Evolutionary conservation across 2,888 invertebrate genomes (phyloP).

Genomic region (Amiota mariae): DNA sequence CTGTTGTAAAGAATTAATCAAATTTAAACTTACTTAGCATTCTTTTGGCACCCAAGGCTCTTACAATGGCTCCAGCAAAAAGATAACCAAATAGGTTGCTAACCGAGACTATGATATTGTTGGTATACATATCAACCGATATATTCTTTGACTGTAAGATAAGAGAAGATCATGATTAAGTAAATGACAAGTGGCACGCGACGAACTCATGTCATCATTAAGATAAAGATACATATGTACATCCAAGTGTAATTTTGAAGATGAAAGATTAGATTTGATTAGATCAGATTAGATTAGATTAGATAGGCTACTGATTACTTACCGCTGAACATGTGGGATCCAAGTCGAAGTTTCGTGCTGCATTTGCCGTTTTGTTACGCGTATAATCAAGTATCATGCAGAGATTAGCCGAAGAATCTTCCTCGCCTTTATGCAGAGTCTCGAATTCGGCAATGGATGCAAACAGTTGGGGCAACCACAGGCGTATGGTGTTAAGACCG

Average conservation of each 20-base stretch:
- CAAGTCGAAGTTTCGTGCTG: conserved; percentile 47
- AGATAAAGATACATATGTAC: neutral
- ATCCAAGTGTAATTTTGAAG: neutral
- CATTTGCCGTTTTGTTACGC: conserved; percentile 65
- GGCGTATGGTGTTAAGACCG: conserved; percentile 84
- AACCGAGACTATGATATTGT: conserved; percentile 80
- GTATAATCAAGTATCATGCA: conserved; percentile 70
- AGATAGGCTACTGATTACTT: conserved; percentile 41
- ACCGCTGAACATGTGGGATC: conserved; percentile 66
- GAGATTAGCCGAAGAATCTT: conserved; percentile 55
- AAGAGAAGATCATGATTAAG: no score
- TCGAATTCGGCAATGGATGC: conserved; percentile 78
- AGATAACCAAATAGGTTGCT: conserved; percentile 79
- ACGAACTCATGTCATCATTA: no score
- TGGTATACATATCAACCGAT: conserved; percentile 79
- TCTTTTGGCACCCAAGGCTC: conserved; percentile 75
- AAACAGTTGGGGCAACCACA: conserved; percentile 91
- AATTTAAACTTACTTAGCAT: conserved; percentile 74
- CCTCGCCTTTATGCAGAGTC: conserved; percentile 41
- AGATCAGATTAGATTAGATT: neutral
- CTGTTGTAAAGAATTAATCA: neutral
- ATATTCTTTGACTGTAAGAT: conserved; percentile 71
- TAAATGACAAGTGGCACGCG: no score
- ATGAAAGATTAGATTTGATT: neutral
- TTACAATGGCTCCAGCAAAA: conserved; percentile 76